phyloP scores from a whole-genome alignment of 2,797 vertebrate species.

The Passerculus sandwichensis region DNA sequence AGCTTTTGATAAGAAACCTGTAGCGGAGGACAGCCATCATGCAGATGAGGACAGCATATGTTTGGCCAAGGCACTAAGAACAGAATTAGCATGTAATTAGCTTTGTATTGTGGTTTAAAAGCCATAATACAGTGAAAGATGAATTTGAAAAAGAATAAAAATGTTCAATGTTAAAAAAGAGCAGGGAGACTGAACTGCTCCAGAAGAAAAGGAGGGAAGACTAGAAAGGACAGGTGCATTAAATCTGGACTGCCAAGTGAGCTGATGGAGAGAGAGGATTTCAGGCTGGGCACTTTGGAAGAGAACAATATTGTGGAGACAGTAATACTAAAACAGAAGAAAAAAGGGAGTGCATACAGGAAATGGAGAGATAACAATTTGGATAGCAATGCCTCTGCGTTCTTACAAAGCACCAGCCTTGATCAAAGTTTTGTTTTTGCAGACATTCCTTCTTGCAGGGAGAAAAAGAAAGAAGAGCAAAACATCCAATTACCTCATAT shows the following conservation, averaged over 20 bases:
- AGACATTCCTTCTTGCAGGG: constrained; percentile 94
- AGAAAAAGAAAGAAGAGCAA: constrained; percentile 98
- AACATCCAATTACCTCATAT: constrained; percentile 97
- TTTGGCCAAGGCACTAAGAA: not conserved
- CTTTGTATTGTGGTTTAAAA: not conserved
- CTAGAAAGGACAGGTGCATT: not conserved
- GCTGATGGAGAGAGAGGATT: not conserved
- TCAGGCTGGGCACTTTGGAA: not conserved
- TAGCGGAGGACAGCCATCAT: not conserved
- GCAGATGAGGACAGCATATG: not conserved
- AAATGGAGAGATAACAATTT: not conserved
- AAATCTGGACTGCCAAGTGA: not conserved
- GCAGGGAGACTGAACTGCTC: not conserved
- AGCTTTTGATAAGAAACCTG: not conserved
- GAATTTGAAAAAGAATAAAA: not conserved
- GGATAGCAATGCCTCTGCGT: not conserved
- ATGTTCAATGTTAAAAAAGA: not conserved
- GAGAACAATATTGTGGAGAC: not conserved
- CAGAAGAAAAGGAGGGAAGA: not conserved
- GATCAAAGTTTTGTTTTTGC: constrained; percentile 44
- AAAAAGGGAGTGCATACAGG: not conserved
- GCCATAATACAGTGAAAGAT: not conserved
- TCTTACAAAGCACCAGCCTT: constrained; percentile 3
- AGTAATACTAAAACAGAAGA: not conserved
- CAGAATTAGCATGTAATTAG: not conserved